Base-by-base conservation (phyloP, 1,140 invertebrate species). In the Scaptomyza pallida region DNA sequence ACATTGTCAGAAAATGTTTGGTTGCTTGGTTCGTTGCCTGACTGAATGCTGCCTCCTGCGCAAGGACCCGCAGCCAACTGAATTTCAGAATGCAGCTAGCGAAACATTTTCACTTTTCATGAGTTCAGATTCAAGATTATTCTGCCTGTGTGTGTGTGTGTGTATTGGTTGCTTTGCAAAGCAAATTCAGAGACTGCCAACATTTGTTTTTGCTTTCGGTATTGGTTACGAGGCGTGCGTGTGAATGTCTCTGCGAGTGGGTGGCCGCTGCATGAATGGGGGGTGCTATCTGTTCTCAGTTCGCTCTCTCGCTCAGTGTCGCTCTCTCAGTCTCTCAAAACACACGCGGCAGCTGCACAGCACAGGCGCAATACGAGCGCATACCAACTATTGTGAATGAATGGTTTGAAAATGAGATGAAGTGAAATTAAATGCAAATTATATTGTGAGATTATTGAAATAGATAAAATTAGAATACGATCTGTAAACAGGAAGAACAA, bases 41-140 rank as follows among this genome's bases (percentile, higher is more conserved):
- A 5, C 37, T 15, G 30, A 43, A 45, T 35, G 52, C 47, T 65
- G 67, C 78, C 81, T 68, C 63, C 68, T 71, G 68, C 65, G 80
- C 80, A 86, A 83, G 80, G 80, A 86, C 80, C 85, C 81, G 77
- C 82, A 86, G 80, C 63, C 47, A 72, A 72, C 45, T 85, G 73
- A 86, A 80, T 73, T 59, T 78, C 55, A 61, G 74, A 81, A 74
- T 81, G 78, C 78, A 81, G 78, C 78, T 78, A 80, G 69, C 74
- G 45, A 45, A 61, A 71, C 82, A 85, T 88, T 85, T 85, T 85
- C 81, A 85, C 81, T 85, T 85, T 77, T 81, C 81, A 81, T 77
- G 81, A 63, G 73, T 81, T 85, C 47, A 72, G 69, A 72, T 77
- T 75, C 69, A 71, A 86, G 76, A 76, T 73, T 51, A 61, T 74